A percentile compares a stretch with the other conserved stretches of the same genome.
phyloP scores from a whole-genome alignment of 2,113 vertebrate species.

The Astatotilapia flaviijosephi region DNA sequence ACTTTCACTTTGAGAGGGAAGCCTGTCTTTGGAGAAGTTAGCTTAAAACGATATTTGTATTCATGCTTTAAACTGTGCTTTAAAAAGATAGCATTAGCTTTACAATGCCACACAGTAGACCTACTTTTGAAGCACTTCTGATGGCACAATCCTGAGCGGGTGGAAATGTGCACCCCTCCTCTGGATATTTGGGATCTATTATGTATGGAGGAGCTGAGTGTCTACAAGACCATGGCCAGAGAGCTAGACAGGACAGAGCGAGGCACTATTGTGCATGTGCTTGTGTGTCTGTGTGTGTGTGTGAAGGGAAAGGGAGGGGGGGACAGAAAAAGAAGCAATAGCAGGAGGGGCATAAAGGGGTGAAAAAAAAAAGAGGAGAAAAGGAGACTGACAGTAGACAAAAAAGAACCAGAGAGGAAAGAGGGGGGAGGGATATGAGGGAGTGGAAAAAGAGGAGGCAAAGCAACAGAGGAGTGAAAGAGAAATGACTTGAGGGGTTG shows the following conservation, averaged over 20 bases:
- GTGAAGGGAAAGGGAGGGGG: neutral
- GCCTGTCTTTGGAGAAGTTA: neutral
- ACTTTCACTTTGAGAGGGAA: neutral
- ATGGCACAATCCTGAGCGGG: slow-evolving; percentile 28
- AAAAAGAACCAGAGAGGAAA: slow-evolving; percentile 44
- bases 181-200: slow-evolving; percentile 44
- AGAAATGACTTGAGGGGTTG: slow-evolving; percentile 61
- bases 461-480: slow-evolving; percentile 56
- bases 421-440: neutral
- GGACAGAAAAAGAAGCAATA: slow-evolving; percentile 16
- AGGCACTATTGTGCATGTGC: slow-evolving; percentile 33
- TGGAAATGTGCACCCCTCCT: slow-evolving; percentile 5
- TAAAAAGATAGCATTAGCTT: neutral
- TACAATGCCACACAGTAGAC: neutral
- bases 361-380: slow-evolving; percentile 18
- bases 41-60: neutral
- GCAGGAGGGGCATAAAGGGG: slow-evolving; percentile 18
- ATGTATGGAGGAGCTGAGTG: slow-evolving; percentile 50
- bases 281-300: neutral
- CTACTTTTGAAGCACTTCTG: slow-evolving; percentile 1
- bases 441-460: slow-evolving; percentile 56
- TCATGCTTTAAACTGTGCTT: neutral
- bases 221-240: slow-evolving; percentile 41
- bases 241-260: slow-evolving; percentile 38
- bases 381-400: slow-evolving; percentile 60